A percentile compares a stretch with the other conserved stretches of the same genome.
Conservation (phyloP, 2,888 invertebrate genomes). For the Camponotus fellah region DNA sequence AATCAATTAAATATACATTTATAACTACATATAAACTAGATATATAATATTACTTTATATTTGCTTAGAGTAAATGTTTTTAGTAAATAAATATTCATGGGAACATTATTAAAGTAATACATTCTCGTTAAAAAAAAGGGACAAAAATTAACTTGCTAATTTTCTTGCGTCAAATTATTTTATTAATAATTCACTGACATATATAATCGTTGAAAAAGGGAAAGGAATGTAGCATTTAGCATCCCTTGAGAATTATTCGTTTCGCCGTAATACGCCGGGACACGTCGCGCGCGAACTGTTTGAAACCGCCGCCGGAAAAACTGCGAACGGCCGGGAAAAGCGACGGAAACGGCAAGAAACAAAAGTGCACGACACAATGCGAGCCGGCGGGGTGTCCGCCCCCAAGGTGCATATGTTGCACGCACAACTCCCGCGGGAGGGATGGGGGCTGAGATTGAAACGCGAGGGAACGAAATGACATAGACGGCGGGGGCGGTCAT, state of each 20-base stretch:
- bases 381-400: slow-evolving; percentile 35
- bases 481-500: slow-evolving; percentile 53
- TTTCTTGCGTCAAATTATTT: neutral
- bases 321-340: slow-evolving; percentile 37
- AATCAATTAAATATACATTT: neutral
- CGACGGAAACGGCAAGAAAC: slow-evolving; percentile 39
- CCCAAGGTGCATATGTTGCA: slow-evolving; percentile 64
- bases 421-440: slow-evolving; percentile 74
- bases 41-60: neutral
- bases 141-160: neutral
- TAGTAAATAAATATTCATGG: neutral
- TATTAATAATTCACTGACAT: neutral
- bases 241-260: slow-evolving; percentile 36
- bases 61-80: neutral
- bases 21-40: neutral
- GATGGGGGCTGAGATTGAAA: slow-evolving; percentile 76
- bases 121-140: neutral
- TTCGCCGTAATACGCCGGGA: slow-evolving; percentile 32
- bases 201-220: neutral
- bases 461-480: slow-evolving; percentile 54
- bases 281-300: slow-evolving; percentile 17
- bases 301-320: slow-evolving; percentile 6
- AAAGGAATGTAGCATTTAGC: neutral
- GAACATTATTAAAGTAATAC: neutral
- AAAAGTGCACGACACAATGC: slow-evolving; percentile 65